These are phyloP conservation scores for Diacarnus erythraeanus DNA, from an alignment of 37 sponge, comb jelly and placozoan genomes.

Conservation along the genomic window DNA sequence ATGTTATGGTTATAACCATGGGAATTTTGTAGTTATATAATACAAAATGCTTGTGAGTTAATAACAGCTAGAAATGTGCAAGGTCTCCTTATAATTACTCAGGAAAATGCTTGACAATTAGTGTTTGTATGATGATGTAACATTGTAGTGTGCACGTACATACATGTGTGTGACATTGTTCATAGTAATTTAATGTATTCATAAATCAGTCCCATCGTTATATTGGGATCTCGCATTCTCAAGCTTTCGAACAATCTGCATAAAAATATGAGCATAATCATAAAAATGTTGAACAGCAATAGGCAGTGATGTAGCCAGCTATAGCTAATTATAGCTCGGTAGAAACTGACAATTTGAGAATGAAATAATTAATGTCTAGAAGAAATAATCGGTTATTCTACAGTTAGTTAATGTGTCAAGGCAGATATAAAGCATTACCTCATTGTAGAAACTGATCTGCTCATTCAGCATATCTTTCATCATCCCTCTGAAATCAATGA, in stretches of 20 bases:
- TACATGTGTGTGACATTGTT: too few species aligned
- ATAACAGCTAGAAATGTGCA: neutral
- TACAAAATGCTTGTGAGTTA: neutral
- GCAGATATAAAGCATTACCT: constrained; percentile 29
- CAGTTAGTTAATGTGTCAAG: too few species aligned
- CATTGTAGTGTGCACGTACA: too few species aligned
- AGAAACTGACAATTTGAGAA: neutral
- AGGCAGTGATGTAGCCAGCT: neutral
- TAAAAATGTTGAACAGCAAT: too few species aligned
- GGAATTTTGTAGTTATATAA: neutral
- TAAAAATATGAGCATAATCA: constrained; percentile 2
- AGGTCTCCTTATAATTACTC: neutral
- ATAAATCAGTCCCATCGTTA: constrained; percentile 50
- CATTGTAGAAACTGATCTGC: constrained; percentile 88
- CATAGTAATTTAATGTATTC: too few species aligned
- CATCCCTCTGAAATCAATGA: constrained; percentile 82
- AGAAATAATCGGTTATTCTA: too few species aligned
- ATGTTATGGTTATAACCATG: neutral
- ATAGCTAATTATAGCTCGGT: neutral
- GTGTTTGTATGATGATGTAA: too few species aligned
- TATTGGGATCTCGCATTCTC: constrained; percentile 19
- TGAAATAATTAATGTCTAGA: neutral
- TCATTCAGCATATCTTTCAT: constrained; percentile 66
- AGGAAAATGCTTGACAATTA: too few species aligned
- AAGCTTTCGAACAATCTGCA: constrained; percentile 44